A percentile compares a stretch with the other conserved stretches of the same genome.
These are phyloP conservation scores for Lamprotornis superbus DNA, from an alignment of 2,113 vertebrate genomes.

Conservation along the genomic window DNA sequence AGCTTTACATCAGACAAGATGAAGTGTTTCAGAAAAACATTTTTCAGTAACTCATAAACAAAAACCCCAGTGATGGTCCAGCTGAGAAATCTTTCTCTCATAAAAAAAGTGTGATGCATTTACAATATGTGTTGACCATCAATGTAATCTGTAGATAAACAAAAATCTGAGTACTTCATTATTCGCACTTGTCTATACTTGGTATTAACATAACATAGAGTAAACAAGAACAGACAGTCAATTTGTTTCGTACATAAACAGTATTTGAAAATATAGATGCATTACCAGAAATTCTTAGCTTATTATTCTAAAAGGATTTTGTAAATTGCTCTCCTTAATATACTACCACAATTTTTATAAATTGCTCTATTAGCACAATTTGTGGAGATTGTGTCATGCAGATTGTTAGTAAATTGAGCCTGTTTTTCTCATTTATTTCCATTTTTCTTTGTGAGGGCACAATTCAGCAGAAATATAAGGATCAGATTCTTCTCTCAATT, in stretches of 20 bases:
- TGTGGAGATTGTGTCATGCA: constrained; percentile 47
- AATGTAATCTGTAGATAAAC: background rate
- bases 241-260: constrained; percentile 48
- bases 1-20: background rate
- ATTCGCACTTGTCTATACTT: background rate
- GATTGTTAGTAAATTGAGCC: constrained; percentile 47
- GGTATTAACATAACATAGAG: background rate
- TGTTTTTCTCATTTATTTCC: constrained; percentile 27
- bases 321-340: constrained; percentile 48
- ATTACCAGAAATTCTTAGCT: constrained; percentile 28
- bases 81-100: background rate
- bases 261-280: constrained; percentile 30
- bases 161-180: constrained; percentile 19
- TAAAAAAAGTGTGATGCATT: background rate
- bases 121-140: background rate
- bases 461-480: background rate
- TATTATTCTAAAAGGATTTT: constrained; percentile 62
- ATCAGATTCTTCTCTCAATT: constrained; percentile 1
- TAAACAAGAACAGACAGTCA: constrained; percentile 40
- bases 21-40: constrained; percentile 2
- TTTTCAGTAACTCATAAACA: constrained; percentile 12
- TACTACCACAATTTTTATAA: constrained; percentile 58
- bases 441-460: background rate
- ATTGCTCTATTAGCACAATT: constrained; percentile 62
- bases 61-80: background rate